Evolutionary conservation across 1,140 invertebrate genomes (phyloP), one percentile per base, ranked within the genome.

Genomic region (Danaus plexippus): DNA sequence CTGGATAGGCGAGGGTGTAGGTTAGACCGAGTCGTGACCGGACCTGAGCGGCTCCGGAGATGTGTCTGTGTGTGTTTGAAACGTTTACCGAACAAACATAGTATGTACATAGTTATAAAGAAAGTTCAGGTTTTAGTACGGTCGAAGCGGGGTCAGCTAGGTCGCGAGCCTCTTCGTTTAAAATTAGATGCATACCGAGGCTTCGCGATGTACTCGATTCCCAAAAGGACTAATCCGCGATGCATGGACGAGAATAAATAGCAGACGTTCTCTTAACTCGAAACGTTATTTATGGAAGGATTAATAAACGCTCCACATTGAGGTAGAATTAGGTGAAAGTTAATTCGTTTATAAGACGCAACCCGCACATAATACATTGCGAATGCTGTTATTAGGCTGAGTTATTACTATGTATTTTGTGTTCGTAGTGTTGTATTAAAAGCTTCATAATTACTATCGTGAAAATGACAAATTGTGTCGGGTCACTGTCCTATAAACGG

Each of bases 151-250:
- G 83, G 83, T 86, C 83, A 86, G 73, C 66, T 67, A 66, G 80
- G 83, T 84, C 79, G 80, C 78, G 75, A 86, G 83, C 77, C 77
- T 83, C 81, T 78, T 81, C 78, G 76, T 78, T 81, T 85, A 86
- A 86, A 85, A 85, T 85, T 86, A 86, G 81, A 86, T 85, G 80
- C 83, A 86, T 86, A 77, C 83, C 80, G 65, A 85, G 75, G 71
- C 79, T 83, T 84, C 59, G 71, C 66, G 64, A 77, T 70, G 73
- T 68, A 71, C 68, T 68, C 64, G 56, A 66, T 75, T 63, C 67
- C 67, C 57, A 77, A 75, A 72, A 71, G 71, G 73, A 77, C 72
- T 69, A 76, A 77, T 75, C 62, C 61, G 75, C 69, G 57, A 67
- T 67, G 59, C 70, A 59, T 50, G 54, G 71, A 75, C 78, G 58